Conservation (phyloP, 2,113 vertebrate genomes). For the Numenius arquata region DNA sequence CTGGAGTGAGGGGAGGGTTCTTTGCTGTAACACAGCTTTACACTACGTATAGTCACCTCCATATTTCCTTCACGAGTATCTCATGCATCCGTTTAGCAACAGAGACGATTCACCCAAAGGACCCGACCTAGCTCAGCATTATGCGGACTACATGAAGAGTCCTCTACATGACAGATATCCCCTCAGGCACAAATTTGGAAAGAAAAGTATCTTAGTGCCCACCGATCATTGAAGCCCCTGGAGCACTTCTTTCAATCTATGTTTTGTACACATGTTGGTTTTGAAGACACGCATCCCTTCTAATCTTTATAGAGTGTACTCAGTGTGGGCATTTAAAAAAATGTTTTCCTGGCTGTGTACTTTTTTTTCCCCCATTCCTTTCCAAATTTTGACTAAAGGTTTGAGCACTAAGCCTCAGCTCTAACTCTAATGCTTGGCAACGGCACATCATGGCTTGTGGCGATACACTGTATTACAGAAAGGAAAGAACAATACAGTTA, state of each 20-base stretch:
- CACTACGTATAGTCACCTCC: background rate
- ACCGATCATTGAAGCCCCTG: background rate
- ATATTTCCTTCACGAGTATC: background rate
- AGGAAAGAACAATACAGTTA: background rate
- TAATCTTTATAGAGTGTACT: background rate
- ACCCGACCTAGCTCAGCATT: background rate
- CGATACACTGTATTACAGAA: background rate
- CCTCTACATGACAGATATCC: background rate
- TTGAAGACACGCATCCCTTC: background rate
- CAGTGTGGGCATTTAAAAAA: background rate
- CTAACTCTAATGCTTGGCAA: background rate
- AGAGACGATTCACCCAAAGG: background rate
- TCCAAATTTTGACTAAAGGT: background rate
- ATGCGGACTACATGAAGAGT: background rate
- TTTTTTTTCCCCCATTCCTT: background rate
- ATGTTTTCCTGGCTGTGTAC: background rate
- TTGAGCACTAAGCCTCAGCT: background rate
- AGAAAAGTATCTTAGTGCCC: background rate
- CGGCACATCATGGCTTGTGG: background rate
- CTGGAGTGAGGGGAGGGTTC: background rate
- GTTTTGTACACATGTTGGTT: background rate
- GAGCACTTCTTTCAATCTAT: background rate
- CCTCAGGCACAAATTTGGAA: background rate
- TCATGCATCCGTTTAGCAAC: background rate
- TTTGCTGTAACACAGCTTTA: background rate